Base-by-base conservation (phyloP, 2,888 invertebrate genomes). In the Hypomecis punctinalis region DNA sequence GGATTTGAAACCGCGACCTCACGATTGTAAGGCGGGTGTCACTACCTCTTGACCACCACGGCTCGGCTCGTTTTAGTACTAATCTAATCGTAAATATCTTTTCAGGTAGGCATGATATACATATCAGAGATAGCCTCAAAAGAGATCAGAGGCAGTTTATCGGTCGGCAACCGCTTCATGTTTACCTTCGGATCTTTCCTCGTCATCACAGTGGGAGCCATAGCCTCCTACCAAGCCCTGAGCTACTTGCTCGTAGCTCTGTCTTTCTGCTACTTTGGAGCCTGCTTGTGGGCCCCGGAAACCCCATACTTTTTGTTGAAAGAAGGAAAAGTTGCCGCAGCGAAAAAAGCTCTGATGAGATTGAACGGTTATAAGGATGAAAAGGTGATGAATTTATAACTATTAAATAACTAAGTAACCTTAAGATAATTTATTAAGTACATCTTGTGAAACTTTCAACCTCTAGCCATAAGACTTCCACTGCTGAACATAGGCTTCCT, bases 241-340 rank as follows among this genome's bases (percentile, higher is more conserved):
- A 79, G 94, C 84, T 90, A 88, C 56, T 77, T 89, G 56, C 84
- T 94, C 10, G 70, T 91, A 7, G 70, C 84, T 0, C 70, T 94
- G 5, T 94, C 94, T 0, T 61, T 89, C 0, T 58, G 86, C 0
- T 94, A 92, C 72, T 89, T 94, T 61, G 10, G 82, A 0, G 85
- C 84, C 0, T 94, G 94, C 67, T 80, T 83, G 58, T 93, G 92
- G 84, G 92, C 94, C 76, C 94, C 94, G 0, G 94, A 94, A 72
- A 93, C 94, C 0, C 94, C 94, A 0, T 94, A 94, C 70, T 94
- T 86, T 70, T 80, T 94, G 42, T 76, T 95, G 33, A 94, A 93
- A 80, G 89, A 86, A 56, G 89, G 89, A 1, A 81, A 86, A 11
- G 81, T 88, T 6, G 84, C 85, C 5, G 80, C 85, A 0, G 94